Percentiles rank a stretch among this genome's conserved stretches.
phyloP scores from a whole-genome alignment of 2,888 invertebrate species.

The Hirtodrosophila trivittata region DNA sequence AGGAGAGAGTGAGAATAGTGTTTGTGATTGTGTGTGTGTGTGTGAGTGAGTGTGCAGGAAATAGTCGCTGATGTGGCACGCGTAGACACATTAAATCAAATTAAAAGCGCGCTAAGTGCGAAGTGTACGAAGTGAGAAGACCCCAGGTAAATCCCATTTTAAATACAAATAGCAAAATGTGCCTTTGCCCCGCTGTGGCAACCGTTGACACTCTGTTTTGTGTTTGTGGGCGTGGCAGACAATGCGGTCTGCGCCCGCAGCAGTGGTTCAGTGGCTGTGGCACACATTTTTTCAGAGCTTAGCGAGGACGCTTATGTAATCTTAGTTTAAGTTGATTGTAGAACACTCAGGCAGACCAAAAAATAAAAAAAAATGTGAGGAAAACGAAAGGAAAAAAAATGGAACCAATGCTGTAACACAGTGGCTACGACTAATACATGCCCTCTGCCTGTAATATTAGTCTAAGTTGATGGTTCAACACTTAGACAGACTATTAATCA shows the following conservation, averaged over 20 bases:
- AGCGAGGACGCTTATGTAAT: constrained; percentile 66
- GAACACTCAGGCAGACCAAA: constrained; percentile 41
- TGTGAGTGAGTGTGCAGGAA: constrained; percentile 22
- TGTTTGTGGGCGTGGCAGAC: constrained; percentile 12
- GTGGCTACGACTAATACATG: too few relatives aligned
- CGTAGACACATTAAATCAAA: constrained; percentile 79
- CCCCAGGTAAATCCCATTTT: constrained; percentile 76
- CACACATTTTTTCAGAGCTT: constrained; percentile 72
- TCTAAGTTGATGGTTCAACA: too few relatives aligned
- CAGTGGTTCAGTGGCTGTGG: constrained; percentile 39
- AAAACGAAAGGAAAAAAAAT: background rate
- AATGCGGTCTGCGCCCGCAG: constrained; percentile 12
- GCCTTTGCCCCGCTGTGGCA: constrained; percentile 12
- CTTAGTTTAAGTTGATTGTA: constrained; percentile 78
- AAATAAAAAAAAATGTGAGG: constrained; percentile 15
- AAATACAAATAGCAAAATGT: constrained; percentile 72
- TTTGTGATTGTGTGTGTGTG: background rate
- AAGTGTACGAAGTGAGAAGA: constrained; percentile 67
- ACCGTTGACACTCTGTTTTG: constrained; percentile 29
- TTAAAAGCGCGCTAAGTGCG: constrained; percentile 73
- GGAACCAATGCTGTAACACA: background rate
- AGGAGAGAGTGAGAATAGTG: constrained; percentile 1
- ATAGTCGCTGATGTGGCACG: constrained; percentile 53
- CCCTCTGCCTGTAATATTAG: too few relatives aligned
- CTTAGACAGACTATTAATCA: too few relatives aligned